Percentiles rank a stretch among this genome's conserved stretches.
Evolutionary conservation across 2,113 vertebrate species (phyloP).

Genomic region (Megaleporinus macrocephalus): DNA sequence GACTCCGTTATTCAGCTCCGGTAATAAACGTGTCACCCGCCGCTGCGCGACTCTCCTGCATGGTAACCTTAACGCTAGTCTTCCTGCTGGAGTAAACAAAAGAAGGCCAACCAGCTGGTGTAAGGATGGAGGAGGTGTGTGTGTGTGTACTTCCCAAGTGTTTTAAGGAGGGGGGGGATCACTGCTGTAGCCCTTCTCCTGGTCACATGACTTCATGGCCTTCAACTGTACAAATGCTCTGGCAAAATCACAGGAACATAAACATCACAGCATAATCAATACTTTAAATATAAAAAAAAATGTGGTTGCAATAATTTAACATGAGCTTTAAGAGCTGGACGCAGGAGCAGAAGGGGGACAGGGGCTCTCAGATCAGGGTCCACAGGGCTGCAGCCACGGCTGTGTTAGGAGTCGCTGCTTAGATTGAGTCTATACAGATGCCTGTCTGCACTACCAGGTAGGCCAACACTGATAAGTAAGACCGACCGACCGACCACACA

Average conservation of each 20-base stretch:
- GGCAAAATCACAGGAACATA: no score
- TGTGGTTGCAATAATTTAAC: no score
- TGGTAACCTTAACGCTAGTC: constrained; percentile 34
- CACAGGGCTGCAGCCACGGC: background rate
- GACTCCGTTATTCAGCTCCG: background rate
- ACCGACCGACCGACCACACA: no score
- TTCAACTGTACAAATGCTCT: background rate
- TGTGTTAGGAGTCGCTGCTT: background rate
- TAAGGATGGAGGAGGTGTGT: constrained; percentile 41
- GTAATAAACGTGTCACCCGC: constrained; percentile 4
- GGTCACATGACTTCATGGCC: constrained; percentile 33
- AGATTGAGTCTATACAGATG: background rate
- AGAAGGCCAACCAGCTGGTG: constrained; percentile 46
- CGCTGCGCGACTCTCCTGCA: constrained; percentile 4
- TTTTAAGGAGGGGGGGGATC: constrained; percentile 10
- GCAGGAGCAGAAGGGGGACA: background rate
- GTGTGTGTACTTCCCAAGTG: constrained; percentile 19
- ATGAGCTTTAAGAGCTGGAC: background rate
- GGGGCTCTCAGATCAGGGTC: no score
- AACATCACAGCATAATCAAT: no score
- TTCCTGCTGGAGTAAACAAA: constrained; percentile 52
- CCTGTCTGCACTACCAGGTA: background rate
- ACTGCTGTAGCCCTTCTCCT: constrained; percentile 16
- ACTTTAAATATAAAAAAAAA: no score
- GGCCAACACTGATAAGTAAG: background rate